Percentiles rank a stretch among this genome's conserved stretches.
Conservation (phyloP, 1,140 invertebrate species). For the Brachionus paranguensis region DNA sequence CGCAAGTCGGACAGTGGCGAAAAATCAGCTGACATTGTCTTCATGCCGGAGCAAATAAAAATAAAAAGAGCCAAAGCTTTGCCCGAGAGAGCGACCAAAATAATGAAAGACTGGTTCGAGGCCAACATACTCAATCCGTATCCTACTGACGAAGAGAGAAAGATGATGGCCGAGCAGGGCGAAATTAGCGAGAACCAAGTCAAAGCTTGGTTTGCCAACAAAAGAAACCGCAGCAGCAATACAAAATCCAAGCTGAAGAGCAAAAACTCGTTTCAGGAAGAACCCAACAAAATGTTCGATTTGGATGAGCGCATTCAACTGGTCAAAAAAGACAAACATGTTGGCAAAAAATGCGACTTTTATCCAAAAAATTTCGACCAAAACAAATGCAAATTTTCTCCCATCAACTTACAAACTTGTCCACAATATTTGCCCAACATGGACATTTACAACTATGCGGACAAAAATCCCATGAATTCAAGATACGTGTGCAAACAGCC, state of each 20-base stretch:
- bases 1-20: not conserved
- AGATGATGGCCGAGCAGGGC: constrained; percentile 45
- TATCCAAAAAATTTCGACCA: not conserved
- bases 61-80: constrained; percentile 7
- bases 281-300: not conserved
- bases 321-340: not conserved
- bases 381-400: not conserved
- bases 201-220: constrained; percentile 53
- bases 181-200: constrained; percentile 47
- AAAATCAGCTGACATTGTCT: no score
- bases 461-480: not conserved
- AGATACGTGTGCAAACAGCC: not conserved
- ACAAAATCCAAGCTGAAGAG: constrained; percentile 42
- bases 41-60: not conserved
- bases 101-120: constrained; percentile 49
- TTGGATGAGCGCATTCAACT: not conserved
- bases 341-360: not conserved
- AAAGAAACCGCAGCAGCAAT: constrained; percentile 48
- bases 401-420: not conserved
- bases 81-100: constrained; percentile 43
- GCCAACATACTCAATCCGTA: constrained; percentile 48
- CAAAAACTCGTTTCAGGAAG: constrained; percentile 41
- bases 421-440: not conserved
- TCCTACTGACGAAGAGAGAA: constrained; percentile 47
- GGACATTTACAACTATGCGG: not conserved